Conservation (phyloP, 2,797 vertebrate species). For the Eulemur albifrons region DNA sequence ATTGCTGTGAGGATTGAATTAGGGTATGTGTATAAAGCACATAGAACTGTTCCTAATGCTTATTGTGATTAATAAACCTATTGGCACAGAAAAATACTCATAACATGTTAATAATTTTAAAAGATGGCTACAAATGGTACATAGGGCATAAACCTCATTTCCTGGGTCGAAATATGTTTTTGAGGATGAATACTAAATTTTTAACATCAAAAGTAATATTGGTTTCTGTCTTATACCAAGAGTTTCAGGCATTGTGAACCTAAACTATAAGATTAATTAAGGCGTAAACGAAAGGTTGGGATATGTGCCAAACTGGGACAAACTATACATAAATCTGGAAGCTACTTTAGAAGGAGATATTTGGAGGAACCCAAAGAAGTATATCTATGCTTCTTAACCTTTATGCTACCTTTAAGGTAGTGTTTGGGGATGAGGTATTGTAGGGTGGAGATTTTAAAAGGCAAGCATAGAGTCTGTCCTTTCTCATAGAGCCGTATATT, state of each 20-base stretch:
- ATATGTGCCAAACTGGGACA: background rate
- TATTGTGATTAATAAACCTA: background rate
- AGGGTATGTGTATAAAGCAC: background rate
- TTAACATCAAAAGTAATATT: background rate
- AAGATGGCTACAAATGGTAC: background rate
- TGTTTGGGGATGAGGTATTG: background rate
- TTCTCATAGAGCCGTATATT: background rate
- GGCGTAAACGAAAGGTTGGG: background rate
- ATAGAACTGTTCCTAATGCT: background rate
- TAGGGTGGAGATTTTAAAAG: background rate
- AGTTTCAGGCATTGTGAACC: background rate
- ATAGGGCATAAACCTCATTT: background rate
- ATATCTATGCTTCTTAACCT: background rate
- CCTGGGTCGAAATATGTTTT: background rate
- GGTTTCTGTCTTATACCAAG: background rate
- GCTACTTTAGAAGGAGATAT: background rate
- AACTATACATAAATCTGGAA: background rate
- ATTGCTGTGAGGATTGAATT: background rate
- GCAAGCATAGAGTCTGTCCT: background rate
- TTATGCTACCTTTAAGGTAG: background rate
- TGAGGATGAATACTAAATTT: background rate
- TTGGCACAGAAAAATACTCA: background rate
- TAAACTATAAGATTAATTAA: background rate
- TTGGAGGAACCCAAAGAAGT: background rate
- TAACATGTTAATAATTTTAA: background rate